phyloP scores from a whole-genome alignment of 2,888 invertebrate species.

The Cantharis flavilabris region DNA sequence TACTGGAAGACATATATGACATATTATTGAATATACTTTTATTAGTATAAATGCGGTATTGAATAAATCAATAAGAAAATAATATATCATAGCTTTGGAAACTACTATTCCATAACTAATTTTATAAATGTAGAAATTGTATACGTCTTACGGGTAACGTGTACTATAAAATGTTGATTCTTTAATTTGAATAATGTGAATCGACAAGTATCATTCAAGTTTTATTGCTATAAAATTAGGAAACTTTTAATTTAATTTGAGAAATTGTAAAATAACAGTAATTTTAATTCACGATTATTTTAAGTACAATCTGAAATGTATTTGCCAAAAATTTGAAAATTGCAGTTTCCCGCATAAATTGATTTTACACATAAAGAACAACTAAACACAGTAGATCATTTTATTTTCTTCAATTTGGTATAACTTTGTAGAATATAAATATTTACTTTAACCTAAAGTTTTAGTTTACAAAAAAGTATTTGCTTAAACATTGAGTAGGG shows the following conservation, averaged over 20 bases:
- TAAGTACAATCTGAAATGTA: not conserved
- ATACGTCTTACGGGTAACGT: not conserved
- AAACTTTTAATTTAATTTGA: not conserved
- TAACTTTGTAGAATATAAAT: not conserved
- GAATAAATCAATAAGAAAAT: not conserved
- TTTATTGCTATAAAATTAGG: not conserved
- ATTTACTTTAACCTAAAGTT: not conserved
- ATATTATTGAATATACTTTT: not conserved
- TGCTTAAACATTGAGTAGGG: not conserved
- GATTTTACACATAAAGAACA: not conserved
- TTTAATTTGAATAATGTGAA: not conserved
- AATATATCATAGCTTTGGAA: not conserved
- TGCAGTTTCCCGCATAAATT: no score
- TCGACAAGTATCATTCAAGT: not conserved
- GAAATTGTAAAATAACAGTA: not conserved
- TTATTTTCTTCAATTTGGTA: not conserved
- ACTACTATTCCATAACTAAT: not conserved
- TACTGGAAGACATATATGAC: not conserved
- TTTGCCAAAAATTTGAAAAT: not conserved
- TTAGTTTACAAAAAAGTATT: not conserved
- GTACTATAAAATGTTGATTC: not conserved
- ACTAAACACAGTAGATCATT: not conserved
- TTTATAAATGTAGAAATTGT: not conserved
- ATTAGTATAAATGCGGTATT: not conserved
- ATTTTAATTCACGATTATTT: not conserved